These are phyloP conservation scores for Engraulis encrasicolus DNA, from an alignment of 2,113 vertebrate genomes.

Conservation along the genomic window DNA sequence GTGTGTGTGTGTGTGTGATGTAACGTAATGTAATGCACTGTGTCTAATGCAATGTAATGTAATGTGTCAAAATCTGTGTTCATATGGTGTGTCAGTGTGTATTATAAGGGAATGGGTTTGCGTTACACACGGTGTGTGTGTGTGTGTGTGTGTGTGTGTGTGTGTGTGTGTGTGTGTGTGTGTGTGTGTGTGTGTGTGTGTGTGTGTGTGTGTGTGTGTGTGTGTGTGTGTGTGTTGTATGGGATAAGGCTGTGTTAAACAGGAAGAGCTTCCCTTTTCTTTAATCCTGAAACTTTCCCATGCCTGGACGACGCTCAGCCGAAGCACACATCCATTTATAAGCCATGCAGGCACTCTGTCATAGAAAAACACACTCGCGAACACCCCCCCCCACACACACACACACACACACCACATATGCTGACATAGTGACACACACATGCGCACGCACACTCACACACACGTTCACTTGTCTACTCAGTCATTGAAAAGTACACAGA, in stretches of 20 bases:
- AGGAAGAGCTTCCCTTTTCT: slow-evolving; percentile 19
- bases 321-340: not conserved
- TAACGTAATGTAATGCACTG: no score
- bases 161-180: no score
- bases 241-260: slow-evolving; percentile 8
- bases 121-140: no score
- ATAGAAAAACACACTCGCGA: not conserved
- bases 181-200: no score
- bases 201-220: slow-evolving; percentile 6
- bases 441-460: not conserved
- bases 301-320: not conserved
- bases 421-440: no score
- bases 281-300: slow-evolving; percentile 30
- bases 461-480: not conserved
- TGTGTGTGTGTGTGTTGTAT: not conserved
- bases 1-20: slow-evolving; percentile 21
- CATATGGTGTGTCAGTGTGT: no score
- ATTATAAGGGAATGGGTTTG: no score
- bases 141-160: no score
- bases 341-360: slow-evolving; percentile 20
- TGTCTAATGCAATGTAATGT: no score
- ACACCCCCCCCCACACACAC: no score
- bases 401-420: not conserved
- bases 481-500: not conserved
- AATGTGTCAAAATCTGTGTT: no score